phyloP scores from a whole-genome alignment of 2,888 invertebrate species.

The Gymnoscelis rufifasciata region DNA sequence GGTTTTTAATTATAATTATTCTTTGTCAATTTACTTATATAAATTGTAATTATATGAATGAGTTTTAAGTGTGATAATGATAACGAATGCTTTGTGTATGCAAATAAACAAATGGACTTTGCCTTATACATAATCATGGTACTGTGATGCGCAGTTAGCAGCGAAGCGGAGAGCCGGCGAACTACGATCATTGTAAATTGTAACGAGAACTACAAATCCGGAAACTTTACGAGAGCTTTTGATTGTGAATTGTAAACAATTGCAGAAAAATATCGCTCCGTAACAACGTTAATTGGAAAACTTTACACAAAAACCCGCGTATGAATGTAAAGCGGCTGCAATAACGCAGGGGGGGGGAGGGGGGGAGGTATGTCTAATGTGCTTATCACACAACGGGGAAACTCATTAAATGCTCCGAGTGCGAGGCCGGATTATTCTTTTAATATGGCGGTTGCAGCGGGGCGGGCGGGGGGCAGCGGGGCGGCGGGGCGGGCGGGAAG shows the following conservation, averaged over 20 bases:
- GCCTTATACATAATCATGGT: no score
- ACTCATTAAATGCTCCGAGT: constrained; percentile 46
- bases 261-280: constrained; percentile 11
- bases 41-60: no score
- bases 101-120: no score
- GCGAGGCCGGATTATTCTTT: constrained; percentile 28
- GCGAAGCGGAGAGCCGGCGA: constrained; percentile 4
- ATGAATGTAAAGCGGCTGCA: constrained; percentile 10
- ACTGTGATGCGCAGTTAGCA: no score
- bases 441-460: constrained; percentile 24
- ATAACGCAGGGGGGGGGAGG: not conserved
- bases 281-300: constrained; percentile 19
- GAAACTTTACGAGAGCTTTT: constrained; percentile 11
- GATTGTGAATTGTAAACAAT: constrained; percentile 13
- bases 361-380: constrained; percentile 31
- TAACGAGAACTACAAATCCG: constrained; percentile 14
- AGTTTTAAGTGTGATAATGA: no score
- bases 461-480: constrained; percentile 4
- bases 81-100: no score
- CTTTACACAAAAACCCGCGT: constrained; percentile 13
- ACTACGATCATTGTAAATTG: constrained; percentile 16
- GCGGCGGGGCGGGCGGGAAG: constrained; percentile 21
- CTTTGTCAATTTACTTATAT: no score
- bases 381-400: constrained; percentile 44
- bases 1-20: no score